Conservation (phyloP, 2,888 invertebrate genomes). For the Epiblema foenella region DNA sequence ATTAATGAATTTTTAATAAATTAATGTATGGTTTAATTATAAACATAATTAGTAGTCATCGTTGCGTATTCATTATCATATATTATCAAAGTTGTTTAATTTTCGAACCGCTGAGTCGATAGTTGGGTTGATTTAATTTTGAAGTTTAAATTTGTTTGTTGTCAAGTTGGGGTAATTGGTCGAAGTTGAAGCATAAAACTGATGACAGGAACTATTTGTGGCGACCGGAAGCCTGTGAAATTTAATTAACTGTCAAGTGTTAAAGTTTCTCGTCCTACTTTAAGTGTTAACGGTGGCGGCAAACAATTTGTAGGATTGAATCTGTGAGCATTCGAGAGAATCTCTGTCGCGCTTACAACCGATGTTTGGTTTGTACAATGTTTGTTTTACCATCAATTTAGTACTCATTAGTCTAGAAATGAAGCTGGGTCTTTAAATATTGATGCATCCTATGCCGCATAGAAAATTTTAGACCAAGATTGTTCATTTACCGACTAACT, state of each 20-base stretch:
- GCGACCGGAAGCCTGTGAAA: constrained; percentile 39
- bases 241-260: constrained; percentile 43
- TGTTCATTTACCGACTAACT: too few relatives aligned
- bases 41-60: constrained; percentile 73
- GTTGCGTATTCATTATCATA: constrained; percentile 59
- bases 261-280: constrained; percentile 39
- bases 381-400: constrained; percentile 15
- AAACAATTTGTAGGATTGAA: constrained; percentile 17
- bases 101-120: constrained; percentile 26
- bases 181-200: constrained; percentile 29
- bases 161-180: constrained; percentile 24
- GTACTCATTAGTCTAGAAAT: constrained; percentile 1
- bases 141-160: constrained; percentile 34
- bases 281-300: constrained; percentile 34
- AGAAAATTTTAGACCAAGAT: too few relatives aligned
- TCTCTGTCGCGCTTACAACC: constrained; percentile 2
- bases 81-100: constrained; percentile 34
- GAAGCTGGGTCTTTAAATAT: not conserved
- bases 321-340: constrained; percentile 13
- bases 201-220: constrained; percentile 41
- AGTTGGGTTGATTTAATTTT: constrained; percentile 37
- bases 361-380: constrained; percentile 1
- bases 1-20: constrained; percentile 78
- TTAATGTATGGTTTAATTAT: constrained; percentile 78
- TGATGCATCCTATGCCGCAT: not conserved